Percentiles rank a stretch among this genome's conserved stretches.
Conservation (phyloP, 2,797 vertebrate species). For the Ambastaia sidthimunki region DNA sequence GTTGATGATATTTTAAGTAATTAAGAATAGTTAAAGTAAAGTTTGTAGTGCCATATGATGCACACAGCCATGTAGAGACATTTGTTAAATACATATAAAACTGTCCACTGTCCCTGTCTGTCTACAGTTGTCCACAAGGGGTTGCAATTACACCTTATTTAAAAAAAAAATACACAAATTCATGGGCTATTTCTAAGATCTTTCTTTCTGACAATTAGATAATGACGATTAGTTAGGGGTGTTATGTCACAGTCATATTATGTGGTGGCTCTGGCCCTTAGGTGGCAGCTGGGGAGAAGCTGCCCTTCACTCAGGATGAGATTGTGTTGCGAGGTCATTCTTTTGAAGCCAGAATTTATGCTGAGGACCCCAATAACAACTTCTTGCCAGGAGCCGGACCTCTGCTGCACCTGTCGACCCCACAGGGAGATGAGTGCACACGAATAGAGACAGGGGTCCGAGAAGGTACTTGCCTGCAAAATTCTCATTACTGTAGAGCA, state of each 20-base stretch:
- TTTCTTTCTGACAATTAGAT: no score
- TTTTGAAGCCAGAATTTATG: slow-evolving; percentile 96
- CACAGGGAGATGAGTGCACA: slow-evolving; percentile 78
- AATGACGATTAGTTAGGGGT: no score
- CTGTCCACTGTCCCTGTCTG: no score
- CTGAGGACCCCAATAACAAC: slow-evolving; percentile 91
- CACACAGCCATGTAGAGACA: no score
- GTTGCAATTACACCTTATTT: background rate
- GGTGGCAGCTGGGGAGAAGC: slow-evolving; percentile 93
- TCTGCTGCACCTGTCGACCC: slow-evolving; percentile 88
- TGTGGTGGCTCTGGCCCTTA: slow-evolving; percentile 58
- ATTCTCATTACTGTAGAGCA: background rate
- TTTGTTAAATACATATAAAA: no score
- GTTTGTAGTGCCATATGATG: no score
- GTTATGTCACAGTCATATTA: background rate
- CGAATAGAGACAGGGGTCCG: slow-evolving; percentile 96
- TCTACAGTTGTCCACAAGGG: background rate
- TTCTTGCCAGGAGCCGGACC: slow-evolving; percentile 95
- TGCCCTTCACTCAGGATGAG: slow-evolving; percentile 91
- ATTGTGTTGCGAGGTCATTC: slow-evolving; percentile 89
- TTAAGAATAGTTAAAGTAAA: no score
- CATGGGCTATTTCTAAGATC: no score
- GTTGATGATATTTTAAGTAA: no score
- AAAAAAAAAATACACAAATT: no score
- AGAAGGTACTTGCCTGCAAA: slow-evolving; percentile 78